Conservation (phyloP, 2,888 invertebrate species). For the Gasteruption jaculator region DNA sequence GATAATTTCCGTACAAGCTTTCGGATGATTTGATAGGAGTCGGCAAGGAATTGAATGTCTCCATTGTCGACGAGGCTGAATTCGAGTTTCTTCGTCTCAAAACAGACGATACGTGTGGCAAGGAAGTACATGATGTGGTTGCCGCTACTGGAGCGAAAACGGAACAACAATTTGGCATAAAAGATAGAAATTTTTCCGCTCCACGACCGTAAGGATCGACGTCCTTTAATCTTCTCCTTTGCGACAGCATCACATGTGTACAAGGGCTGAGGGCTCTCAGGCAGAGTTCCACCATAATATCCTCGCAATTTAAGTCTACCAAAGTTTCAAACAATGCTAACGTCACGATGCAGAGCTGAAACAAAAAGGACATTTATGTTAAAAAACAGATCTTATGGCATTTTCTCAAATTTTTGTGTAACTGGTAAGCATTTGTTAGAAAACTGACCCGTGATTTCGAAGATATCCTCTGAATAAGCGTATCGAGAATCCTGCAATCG, state of each 20-base stretch:
- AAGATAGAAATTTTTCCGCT: slow-evolving; percentile 70
- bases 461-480: slow-evolving; percentile 74
- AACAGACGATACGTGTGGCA: slow-evolving; percentile 27
- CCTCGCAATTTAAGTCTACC: slow-evolving; percentile 90
- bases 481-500: slow-evolving; percentile 75
- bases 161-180: slow-evolving; percentile 66
- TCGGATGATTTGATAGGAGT: slow-evolving; percentile 47
- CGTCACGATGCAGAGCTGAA: slow-evolving; percentile 78
- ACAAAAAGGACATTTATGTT: slow-evolving; percentile 13
- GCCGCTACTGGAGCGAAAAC: slow-evolving; percentile 18
- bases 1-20: slow-evolving; percentile 74
- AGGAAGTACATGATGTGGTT: slow-evolving; percentile 26
- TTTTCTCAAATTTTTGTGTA: slow-evolving; percentile 15
- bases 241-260: slow-evolving; percentile 77
- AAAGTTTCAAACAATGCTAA: slow-evolving; percentile 87
- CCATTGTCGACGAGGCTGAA: slow-evolving; percentile 12
- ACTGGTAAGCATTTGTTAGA: background rate
- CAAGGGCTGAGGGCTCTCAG: slow-evolving; percentile 81
- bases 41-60: slow-evolving; percentile 32
- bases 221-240: slow-evolving; percentile 66
- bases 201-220: slow-evolving; percentile 70
- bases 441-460: slow-evolving; percentile 65
- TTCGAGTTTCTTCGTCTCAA: slow-evolving; percentile 22
- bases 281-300: slow-evolving; percentile 88
- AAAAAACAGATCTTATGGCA: too few relatives aligned